These are phyloP conservation scores for Ctenodactylus gundi DNA, from an alignment of 2,113 vertebrate genomes.

Conservation along the genomic window DNA sequence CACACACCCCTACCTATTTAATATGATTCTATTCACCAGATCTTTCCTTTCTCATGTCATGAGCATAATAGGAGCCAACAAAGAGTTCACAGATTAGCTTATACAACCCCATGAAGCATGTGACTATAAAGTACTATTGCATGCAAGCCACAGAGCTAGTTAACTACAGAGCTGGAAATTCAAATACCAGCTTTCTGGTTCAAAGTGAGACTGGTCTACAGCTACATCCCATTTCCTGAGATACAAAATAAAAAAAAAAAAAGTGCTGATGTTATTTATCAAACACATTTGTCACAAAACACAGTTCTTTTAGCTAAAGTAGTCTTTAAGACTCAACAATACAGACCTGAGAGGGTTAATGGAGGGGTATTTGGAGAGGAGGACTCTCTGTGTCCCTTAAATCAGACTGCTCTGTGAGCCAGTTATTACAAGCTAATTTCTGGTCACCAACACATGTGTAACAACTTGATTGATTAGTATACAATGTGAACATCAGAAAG, in stretches of 20 bases:
- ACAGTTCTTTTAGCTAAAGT: neutral
- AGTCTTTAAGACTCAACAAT: neutral
- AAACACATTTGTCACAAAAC: neutral
- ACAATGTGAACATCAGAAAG: neutral
- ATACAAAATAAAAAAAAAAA: neutral
- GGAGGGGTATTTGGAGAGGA: neutral
- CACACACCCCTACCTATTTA: neutral
- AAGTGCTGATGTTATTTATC: neutral
- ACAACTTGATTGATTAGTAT: neutral
- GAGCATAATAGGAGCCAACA: neutral
- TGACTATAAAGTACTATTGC: neutral
- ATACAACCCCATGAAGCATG: neutral
- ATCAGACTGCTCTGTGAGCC: neutral
- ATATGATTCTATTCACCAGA: neutral
- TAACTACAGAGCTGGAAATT: neutral
- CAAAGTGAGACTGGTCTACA: neutral
- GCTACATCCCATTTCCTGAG: neutral
- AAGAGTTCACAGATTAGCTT: neutral
- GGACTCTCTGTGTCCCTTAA: neutral
- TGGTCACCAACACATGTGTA: neutral
- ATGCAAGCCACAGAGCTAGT: neutral
- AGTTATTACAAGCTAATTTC: neutral
- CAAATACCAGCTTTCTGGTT: neutral
- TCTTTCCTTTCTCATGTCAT: neutral
- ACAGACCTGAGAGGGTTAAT: neutral